Base-by-base conservation (phyloP, 1,140 invertebrate genomes). In the Oedothorax gibbosus region DNA sequence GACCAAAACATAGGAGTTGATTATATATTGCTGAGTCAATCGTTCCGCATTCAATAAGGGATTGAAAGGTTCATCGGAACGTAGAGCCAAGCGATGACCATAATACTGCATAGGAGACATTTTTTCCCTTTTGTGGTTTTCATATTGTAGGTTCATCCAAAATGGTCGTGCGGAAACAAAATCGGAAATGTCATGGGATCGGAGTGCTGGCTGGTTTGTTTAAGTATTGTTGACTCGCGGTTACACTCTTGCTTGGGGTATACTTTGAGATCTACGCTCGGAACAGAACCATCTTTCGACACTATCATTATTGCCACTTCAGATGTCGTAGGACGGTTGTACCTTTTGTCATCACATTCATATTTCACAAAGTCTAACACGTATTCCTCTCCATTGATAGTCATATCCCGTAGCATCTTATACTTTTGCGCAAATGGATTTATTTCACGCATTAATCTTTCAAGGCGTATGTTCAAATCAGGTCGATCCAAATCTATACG, bases 111-210 rank as follows among this genome's bases (percentile, higher is more conserved):
- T 4, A 18, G 9, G 71, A 11, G 2, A 78, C 53, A 9, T 20
- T 87, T 7, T 49, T 10, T 76, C 10, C 14, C 50, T 62, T 57
- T 18, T 72, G 7, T 21, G 1, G n/a, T 54, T 62, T 12, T 8
- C 56, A n/a, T 65, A 12, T 69, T 12, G 8, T 15, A 72, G 51
- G 14, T 50, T 66, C 66, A 87, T 49, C 85, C 87, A 9, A 7
- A 11, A 68, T 87, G 71, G 15, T 86, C 87, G 11, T 49, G 5
- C n/a, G 87, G 87, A 68, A 86, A 86, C n/a, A 88, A 65, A 2
- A 88, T 1, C n/a, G 87, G 87, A 75, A 88, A 88, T 8, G 35
- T 12, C 72, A 88, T 15, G n/a, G n/a, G n/a, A n/a, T n/a, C n/a
- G n/a, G n/a, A n/a, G n/a, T n/a, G n/a, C n/a, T n/a, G n/a, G n/a